Percentiles rank a stretch among this genome's conserved stretches.
Conservation (phyloP, 2,797 vertebrate genomes). For the Rhodeus uyekii region DNA sequence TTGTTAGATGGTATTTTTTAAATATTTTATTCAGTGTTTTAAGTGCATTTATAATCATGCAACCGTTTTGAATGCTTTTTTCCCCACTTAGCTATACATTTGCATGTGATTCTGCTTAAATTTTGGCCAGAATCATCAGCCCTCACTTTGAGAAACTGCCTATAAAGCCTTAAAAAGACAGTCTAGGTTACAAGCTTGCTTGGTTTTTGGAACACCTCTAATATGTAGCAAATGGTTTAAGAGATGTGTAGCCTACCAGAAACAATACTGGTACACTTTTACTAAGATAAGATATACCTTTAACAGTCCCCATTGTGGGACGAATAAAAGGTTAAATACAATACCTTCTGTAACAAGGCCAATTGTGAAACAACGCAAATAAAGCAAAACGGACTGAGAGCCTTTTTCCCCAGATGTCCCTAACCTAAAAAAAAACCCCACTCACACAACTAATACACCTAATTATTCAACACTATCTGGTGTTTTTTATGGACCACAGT, state of each 20-base stretch:
- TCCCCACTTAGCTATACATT: neutral
- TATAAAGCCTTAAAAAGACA: neutral
- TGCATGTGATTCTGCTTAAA: neutral
- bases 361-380: neutral
- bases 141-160: neutral
- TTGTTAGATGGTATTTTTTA: neutral
- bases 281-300: too few species aligned
- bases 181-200: neutral
- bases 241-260: neutral
- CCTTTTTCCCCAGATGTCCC: neutral
- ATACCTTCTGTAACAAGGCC: neutral
- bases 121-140: neutral
- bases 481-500: neutral
- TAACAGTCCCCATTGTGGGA: too few species aligned
- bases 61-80: neutral
- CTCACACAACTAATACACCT: neutral
- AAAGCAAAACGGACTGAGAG: neutral
- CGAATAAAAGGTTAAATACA: neutral
- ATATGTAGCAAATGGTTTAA: neutral
- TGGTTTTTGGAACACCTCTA: neutral
- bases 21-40: neutral
- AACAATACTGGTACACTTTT: neutral
- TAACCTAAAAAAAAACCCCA: conserved; percentile 4
- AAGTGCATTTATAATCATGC: neutral
- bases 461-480: neutral